Conservation (phyloP, 1,140 invertebrate species). For the Aphelinus certus region DNA sequence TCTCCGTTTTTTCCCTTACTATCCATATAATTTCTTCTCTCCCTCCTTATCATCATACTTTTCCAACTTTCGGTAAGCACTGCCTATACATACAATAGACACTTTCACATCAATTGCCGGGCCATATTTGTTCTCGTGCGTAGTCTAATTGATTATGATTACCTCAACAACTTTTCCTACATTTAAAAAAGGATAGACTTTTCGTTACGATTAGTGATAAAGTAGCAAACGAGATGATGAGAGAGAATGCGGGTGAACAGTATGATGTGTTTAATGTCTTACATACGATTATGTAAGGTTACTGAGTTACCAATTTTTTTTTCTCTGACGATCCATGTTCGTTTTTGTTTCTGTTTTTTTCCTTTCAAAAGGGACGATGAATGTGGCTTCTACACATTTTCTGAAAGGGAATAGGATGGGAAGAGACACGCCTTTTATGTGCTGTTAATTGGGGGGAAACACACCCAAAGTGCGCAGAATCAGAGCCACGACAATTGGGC, state of each 20-base stretch:
- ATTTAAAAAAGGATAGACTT: constrained; percentile 43
- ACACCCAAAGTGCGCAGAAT: constrained; percentile 26
- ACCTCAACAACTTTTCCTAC: constrained; percentile 39
- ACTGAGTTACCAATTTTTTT: constrained; percentile 33
- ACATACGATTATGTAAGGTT: constrained; percentile 26
- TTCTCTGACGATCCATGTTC: constrained; percentile 5
- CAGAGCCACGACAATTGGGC: constrained; percentile 25
- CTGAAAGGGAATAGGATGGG: constrained; percentile 11
- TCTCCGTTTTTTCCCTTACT: constrained; percentile 16
- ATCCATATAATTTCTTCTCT: constrained; percentile 36
- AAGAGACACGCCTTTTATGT: constrained; percentile 29
- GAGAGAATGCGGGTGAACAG: constrained; percentile 38
- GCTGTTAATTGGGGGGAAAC: constrained; percentile 26
- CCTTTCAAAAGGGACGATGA: constrained; percentile 9
- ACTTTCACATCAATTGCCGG: constrained; percentile 30
- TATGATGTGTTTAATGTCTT: constrained; percentile 30
- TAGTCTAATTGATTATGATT: constrained; percentile 36
- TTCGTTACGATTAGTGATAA: constrained; percentile 41
- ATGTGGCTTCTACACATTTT: constrained; percentile 23
- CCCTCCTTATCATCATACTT: constrained; percentile 26
- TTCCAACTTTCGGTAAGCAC: constrained; percentile 32
- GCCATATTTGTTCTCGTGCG: constrained; percentile 30
- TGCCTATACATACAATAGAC: constrained; percentile 35
- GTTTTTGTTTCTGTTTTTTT: constrained; percentile 26
- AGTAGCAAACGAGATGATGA: constrained; percentile 41